Evolutionary conservation across 2,797 vertebrate species (phyloP), one percentile per base, ranked within the genome.

Genomic region (Hirundo rustica): DNA sequence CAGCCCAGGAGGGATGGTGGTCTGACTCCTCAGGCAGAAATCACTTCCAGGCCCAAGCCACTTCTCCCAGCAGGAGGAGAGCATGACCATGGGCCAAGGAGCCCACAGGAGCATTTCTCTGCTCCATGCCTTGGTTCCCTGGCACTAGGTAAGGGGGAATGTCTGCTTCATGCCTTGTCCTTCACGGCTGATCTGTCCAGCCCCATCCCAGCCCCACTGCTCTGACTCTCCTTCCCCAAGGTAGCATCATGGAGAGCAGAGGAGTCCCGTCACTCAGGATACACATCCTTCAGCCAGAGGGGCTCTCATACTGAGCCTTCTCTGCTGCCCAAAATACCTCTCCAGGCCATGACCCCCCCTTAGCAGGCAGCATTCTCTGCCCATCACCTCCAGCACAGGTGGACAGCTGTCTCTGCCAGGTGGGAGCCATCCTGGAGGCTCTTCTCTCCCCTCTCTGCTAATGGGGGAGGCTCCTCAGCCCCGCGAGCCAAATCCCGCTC

Each of bases 1-100:
- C 36, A 84, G 54, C 47, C 55, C 7, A 2, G 70, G 32, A 68
- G 42, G 51, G 47, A 9, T 1, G 12, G 26, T 9, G 58, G 45
- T 42, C 42, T 18, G 54, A 44, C 7, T 44, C 36, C n/a, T 40
- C 57, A 15, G 72, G 30, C 32, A 15, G 36, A 65, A 58, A 29
- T 67, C 26, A 19, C 40, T 83, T 38, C 79, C 81, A 61, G 61
- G 57, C 61, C 21, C 65, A 48, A 23, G 30, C 34, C 36, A 36
- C 7, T 30, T 38, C 58, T 71, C 58, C 58, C n/a, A 32, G 55
- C 2, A 0, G 0, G 0, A 16, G 50, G 19, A 62, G 16, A 4
- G 10, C 0, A 0, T 40, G 70, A 15, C 34, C 54, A 17, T 0
- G 2, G 88, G 47, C 64, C 48, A 7, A 27, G 67, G 64, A 30